Base-by-base conservation (phyloP, 92 coral and sea anemone species). In the Zoanthus solanderi region DNA sequence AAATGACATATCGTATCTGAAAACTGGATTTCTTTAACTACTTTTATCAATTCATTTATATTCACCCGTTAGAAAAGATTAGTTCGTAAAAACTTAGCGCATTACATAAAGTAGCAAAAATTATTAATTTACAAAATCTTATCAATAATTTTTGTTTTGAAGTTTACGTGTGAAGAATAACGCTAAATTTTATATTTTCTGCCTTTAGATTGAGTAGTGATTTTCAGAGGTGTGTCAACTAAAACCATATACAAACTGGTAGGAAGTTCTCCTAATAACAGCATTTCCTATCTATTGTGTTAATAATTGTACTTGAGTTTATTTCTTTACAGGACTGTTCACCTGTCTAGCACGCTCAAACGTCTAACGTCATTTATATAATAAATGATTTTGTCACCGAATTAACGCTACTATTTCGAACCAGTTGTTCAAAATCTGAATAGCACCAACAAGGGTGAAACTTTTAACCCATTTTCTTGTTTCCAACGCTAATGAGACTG, bases 111-210 rank as follows among this genome's bases (percentile, higher is more conserved):
- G 16, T 79, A 79, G 48, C 29, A n/a, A 60, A 79, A 79, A 42
- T 16, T 68, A n/a, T 79, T 18, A 65, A 47, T 75, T 61, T 57
- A 61, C 58, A 15, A 7, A 47, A 34, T 60, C 66, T 79, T 32
- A 42, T 57, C 72, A 7, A 30, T 54, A 63, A 29, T 77, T n/a
- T 58, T 60, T 18, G 53, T 9, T 13, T 23, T 14, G 60, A 46
- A 13, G 28, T 50, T 60, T 79, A 79, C 84, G 60, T 15, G 52
- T 32, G 8, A 78, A 57, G 72, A 53, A 78, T 31, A 45, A 78
- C 29, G 29, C 57, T 78, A 61, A n/a, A 16, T 5, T 34, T 34
- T 61, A 60, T 16, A n/a, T 31, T 57, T 16, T 6, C 13, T 58
- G 3, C 15, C 9, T 1, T 9, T 31, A 4, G 8, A 32, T 58